Evolutionary conservation across 2,797 vertebrate species (phyloP).

Genomic region (Catostomus latipinnis): DNA sequence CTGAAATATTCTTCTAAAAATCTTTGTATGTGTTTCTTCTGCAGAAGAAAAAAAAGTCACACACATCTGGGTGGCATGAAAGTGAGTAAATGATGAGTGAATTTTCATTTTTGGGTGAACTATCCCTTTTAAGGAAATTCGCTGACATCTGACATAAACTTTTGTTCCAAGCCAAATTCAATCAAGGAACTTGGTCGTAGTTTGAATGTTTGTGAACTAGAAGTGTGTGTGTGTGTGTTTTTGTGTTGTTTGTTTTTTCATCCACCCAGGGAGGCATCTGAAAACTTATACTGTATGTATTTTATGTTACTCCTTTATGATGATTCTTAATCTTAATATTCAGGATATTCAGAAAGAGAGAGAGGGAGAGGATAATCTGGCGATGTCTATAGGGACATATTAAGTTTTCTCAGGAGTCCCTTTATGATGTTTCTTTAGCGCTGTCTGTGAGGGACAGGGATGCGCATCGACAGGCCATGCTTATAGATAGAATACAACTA

Average conservation of each 20-base stretch:
- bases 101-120: too few relatives aligned
- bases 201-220: not conserved
- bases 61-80: too few relatives aligned
- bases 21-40: too few relatives aligned
- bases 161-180: conserved; percentile 25
- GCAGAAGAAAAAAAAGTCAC: too few relatives aligned
- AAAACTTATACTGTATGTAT: not conserved
- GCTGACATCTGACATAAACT: conserved; percentile 28
- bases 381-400: conserved; percentile 42
- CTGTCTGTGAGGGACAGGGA: conserved; percentile 17
- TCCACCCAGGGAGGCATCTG: not conserved
- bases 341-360: not conserved
- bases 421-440: conserved; percentile 15
- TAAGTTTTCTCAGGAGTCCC: conserved; percentile 41
- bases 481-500: not conserved
- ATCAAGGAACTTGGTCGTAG: conserved; percentile 23
- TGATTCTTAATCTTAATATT: conserved; percentile 1
- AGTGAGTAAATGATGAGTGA: too few relatives aligned
- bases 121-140: not conserved
- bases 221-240: not conserved
- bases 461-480: not conserved
- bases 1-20: too few relatives aligned
- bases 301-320: not conserved
- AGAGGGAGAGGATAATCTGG: conserved; percentile 4
- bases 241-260: not conserved